Evolutionary conservation across 2,797 vertebrate genomes (phyloP), one percentile per base, ranked within the genome.

Genomic region (Phalanger gymnotis): DNA sequence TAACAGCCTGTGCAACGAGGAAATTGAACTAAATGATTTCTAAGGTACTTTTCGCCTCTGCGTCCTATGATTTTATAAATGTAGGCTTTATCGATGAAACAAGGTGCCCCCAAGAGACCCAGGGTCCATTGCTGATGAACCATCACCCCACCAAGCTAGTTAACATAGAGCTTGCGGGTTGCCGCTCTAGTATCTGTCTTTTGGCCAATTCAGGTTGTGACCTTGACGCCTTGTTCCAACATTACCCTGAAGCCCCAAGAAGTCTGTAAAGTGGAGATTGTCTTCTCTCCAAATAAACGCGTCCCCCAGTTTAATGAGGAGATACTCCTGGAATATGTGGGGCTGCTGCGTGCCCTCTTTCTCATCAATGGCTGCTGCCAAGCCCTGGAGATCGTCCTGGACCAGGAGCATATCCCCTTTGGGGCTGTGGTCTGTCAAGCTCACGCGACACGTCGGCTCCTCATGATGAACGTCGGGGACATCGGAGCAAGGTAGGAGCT

Each of bases 331-430:
- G 98, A 99, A 94, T 99, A 98, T 95, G n/a, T 96, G 2, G 99
- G 99, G 11, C 93, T 98, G 52, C 95, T 99, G 90, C 98, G 94
- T 92, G 99, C 99, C 89, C 99, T 99, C 96, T 98, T 99, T 98
- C 98, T 98, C 34, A 97, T 99, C 55, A 98, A 91, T 0, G 99
- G 99, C 94, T 99, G 98, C 98, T 99, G 99, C 98, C 99, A 99
- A 98, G 99, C 98, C 94, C 98, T 99, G 91, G 98, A 98, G 61
- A 98, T 99, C 93, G 98, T 97, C 92, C 96, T 99, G 97, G 99
- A 99, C 97, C 99, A 98, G 97, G 98, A 99, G 9, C 98, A 99
- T 40, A 90, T 99, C 40, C 97, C 98, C 56, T 99, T 99, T 34
- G 99, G 99, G 58, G 99, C 99, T 0, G 99, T 99, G 10, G 98